phyloP scores from a whole-genome alignment of 2,797 vertebrate species.

The Dicrostonyx torquatus region DNA sequence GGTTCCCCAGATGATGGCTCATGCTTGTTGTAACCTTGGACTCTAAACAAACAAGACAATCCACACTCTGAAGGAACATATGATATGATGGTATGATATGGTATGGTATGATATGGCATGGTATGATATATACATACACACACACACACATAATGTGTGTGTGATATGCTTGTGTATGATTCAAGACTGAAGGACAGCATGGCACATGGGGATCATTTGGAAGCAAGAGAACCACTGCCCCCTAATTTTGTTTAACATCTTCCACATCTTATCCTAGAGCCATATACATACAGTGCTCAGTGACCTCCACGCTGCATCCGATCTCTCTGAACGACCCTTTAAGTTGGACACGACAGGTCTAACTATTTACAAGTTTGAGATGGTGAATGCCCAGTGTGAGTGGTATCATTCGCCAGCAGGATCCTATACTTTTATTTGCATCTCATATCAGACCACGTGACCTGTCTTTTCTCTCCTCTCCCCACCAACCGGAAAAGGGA shows the following conservation, averaged over 20 bases:
- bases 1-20: background rate
- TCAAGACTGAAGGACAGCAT: background rate
- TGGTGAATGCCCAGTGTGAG: background rate
- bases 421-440: background rate
- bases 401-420: background rate
- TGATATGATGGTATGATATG: too few relatives aligned
- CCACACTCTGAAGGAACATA: background rate
- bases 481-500: background rate
- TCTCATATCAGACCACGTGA: background rate
- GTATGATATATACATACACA: background rate
- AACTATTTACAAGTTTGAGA: conserved; percentile 43
- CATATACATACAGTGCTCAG: background rate
- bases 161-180: background rate
- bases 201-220: background rate
- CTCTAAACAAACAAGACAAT: conserved; percentile 16
- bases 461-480: background rate
- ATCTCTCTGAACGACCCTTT: background rate
- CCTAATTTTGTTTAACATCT: conserved; percentile 33
- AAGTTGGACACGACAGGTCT: background rate
- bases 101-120: background rate
- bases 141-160: background rate
- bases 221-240: background rate
- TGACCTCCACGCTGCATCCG: background rate
- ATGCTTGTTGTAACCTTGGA: background rate
- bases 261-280: background rate